Conservation (phyloP, 2,113 vertebrate species). For the Anser cygnoides region DNA sequence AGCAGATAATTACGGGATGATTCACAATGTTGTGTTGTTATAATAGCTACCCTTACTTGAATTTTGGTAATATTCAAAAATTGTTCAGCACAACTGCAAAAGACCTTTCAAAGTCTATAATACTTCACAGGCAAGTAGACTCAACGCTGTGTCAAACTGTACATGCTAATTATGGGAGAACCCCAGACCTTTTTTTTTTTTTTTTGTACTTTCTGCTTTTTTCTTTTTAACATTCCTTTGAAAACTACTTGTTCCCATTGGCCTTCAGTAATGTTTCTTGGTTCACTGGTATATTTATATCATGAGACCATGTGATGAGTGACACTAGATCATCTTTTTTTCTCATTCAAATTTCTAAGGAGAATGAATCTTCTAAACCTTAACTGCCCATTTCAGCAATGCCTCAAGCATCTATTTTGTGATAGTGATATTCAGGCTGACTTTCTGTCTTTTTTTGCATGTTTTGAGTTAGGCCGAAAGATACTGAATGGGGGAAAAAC, state of each 20-base stretch:
- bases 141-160: not conserved
- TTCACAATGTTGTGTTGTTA: not conserved
- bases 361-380: not conserved
- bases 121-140: not conserved
- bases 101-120: not conserved
- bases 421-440: not conserved
- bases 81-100: not conserved
- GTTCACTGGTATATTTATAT: not conserved
- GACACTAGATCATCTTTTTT: not conserved
- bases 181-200: not conserved
- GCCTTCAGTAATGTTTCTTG: not conserved
- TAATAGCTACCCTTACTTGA: not conserved
- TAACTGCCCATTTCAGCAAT: not conserved
- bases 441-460: not conserved
- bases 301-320: not conserved
- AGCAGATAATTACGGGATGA: not conserved
- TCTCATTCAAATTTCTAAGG: not conserved
- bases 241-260: not conserved
- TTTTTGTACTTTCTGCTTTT: not conserved
- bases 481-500: not conserved
- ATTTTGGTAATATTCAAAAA: not conserved
- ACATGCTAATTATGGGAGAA: not conserved
- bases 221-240: not conserved
- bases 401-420: not conserved
- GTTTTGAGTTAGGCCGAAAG: not conserved